Conservation (phyloP, 2,888 invertebrate species). For the Lepetodrilus schrolli region DNA sequence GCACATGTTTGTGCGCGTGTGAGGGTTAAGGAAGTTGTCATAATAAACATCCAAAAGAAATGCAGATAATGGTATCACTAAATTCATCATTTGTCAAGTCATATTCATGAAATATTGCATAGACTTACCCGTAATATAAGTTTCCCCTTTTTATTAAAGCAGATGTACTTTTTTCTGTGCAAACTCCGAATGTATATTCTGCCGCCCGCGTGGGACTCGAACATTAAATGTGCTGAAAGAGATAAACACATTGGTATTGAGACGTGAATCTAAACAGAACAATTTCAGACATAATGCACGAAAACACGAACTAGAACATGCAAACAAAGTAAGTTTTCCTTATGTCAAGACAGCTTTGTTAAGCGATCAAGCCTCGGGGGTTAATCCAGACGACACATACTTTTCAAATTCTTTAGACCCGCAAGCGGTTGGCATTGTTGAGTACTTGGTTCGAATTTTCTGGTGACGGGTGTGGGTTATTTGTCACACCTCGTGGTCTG, state of each 20-base stretch:
- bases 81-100: too few species aligned
- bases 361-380: background rate
- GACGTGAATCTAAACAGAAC: too few species aligned
- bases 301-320: background rate
- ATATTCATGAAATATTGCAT: too few species aligned
- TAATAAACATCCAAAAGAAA: too few species aligned
- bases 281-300: background rate
- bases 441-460: too few species aligned
- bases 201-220: conserved; percentile 29
- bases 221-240: conserved; percentile 33
- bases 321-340: background rate
- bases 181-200: conserved; percentile 28
- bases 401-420: background rate
- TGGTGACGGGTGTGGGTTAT: too few species aligned
- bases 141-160: conserved; percentile 35
- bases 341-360: background rate
- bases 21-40: too few species aligned
- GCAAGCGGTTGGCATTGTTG: background rate
- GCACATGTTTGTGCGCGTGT: too few species aligned
- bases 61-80: too few species aligned
- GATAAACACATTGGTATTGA: background rate
- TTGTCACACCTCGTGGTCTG: too few species aligned
- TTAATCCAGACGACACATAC: background rate
- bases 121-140: conserved; percentile 40
- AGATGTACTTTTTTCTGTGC: conserved; percentile 32